Conservation (phyloP, 2,797 vertebrate species). For the Ispidina lecontei region DNA sequence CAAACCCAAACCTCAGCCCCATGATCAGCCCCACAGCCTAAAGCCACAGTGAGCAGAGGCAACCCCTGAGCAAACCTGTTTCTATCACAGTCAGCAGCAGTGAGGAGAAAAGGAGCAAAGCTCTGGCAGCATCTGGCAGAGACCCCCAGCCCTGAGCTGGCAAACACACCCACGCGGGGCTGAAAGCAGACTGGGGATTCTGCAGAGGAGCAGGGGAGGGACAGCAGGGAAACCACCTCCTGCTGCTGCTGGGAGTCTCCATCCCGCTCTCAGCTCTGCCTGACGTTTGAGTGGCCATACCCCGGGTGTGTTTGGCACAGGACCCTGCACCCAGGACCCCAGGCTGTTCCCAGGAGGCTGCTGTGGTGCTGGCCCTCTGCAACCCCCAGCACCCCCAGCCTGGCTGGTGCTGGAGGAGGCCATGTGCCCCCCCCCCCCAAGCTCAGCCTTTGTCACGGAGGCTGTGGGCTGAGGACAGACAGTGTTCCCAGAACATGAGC, state of each 20-base stretch:
- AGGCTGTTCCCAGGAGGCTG: not conserved
- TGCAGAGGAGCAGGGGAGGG: not conserved
- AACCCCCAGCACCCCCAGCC: not conserved
- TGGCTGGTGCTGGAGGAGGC: not conserved
- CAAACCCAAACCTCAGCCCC: not conserved
- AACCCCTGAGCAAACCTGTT: not conserved
- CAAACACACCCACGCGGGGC: fast-evolving
- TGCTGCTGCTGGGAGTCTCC: not conserved
- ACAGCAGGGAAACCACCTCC: not conserved
- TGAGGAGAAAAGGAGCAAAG: not conserved
- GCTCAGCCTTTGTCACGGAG: not conserved
- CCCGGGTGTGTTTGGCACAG: not conserved
- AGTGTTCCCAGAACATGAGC: not conserved
- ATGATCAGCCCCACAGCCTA: not conserved
- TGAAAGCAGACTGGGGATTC: not conserved
- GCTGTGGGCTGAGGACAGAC: not conserved
- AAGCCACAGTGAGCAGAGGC: not conserved
- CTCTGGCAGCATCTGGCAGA: not conserved
- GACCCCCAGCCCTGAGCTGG: not conserved
- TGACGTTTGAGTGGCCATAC: not conserved
- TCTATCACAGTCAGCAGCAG: not conserved
- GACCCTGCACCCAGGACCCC: not conserved
- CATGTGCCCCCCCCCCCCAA: not conserved
- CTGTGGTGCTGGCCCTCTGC: not conserved
- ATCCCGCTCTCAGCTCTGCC: not conserved